Percentiles rank a stretch among this genome's conserved stretches.
Conservation (phyloP, 2,888 invertebrate genomes). For the Rapana venosa region DNA sequence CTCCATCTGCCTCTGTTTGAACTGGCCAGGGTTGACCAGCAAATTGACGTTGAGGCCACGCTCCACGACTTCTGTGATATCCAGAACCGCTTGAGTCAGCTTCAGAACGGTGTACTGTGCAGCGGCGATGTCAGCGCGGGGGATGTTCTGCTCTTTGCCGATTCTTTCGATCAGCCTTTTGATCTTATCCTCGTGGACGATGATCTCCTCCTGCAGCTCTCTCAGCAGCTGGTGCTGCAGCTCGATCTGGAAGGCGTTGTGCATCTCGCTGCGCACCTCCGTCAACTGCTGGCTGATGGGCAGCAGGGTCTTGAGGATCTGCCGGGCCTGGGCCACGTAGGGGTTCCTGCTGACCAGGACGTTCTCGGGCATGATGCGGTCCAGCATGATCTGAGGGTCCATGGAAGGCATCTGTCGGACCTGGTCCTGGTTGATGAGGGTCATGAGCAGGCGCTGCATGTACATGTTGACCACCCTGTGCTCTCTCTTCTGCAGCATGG, state of each 20-base stretch:
- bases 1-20: slow-evolving; percentile 27
- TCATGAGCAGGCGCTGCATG: neutral
- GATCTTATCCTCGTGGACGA: neutral
- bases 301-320: slow-evolving; percentile 8
- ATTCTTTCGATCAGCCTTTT: neutral
- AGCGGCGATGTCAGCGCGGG: neutral
- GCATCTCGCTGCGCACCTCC: neutral
- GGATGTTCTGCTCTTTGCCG: neutral
- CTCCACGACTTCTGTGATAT: slow-evolving; percentile 31
- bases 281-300: slow-evolving; percentile 2
- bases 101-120: neutral
- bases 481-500: neutral
- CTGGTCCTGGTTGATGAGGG: neutral
- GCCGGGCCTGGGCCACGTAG: neutral
- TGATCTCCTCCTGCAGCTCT: neutral
- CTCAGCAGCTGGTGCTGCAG: neutral
- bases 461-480: slow-evolving; percentile 2
- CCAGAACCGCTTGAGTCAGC: neutral
- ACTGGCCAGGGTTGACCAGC: slow-evolving; percentile 46
- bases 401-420: neutral
- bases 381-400: slow-evolving; percentile 14
- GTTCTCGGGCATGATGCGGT: slow-evolving; percentile 27
- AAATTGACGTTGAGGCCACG: slow-evolving; percentile 43
- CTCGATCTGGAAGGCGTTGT: neutral
- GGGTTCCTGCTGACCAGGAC: neutral